Evolutionary conservation across 2,797 vertebrate genomes (phyloP).

Genomic region (Microhierax caerulescens): DNA sequence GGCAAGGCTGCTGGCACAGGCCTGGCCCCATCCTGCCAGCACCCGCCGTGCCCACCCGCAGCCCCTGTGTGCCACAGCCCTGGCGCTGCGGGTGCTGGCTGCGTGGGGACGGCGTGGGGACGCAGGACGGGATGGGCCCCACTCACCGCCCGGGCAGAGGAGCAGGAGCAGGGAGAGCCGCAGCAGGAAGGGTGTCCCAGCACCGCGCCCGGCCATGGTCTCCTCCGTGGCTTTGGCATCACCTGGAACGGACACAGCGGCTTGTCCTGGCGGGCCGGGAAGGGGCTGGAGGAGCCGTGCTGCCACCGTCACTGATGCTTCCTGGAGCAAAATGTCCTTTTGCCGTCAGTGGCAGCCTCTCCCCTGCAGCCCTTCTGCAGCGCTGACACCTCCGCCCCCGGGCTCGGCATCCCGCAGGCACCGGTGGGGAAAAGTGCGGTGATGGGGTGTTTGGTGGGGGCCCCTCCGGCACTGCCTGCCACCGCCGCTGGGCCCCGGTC

Average conservation of each 20-base stretch:
- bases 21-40: not conserved
- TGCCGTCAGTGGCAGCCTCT: not conserved
- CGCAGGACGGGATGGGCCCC: accelerated
- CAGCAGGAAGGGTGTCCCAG: not conserved
- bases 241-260: constrained; percentile 5
- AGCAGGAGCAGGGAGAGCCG: constrained; percentile 45
- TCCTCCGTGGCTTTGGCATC: not conserved
- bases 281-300: not conserved
- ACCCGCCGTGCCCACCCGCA: accelerated
- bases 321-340: not conserved
- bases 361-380: not conserved
- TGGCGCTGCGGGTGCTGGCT: accelerated
- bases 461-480: not conserved
- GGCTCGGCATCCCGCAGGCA: not conserved
- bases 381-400: not conserved
- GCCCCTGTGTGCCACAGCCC: accelerated
- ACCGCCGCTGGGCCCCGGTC: accelerated
- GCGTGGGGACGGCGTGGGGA: accelerated
- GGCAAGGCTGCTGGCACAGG: not conserved
- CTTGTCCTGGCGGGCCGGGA: not conserved
- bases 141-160: constrained; percentile 58
- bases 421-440: accelerated
- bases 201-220: not conserved
- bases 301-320: not conserved
- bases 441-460: not conserved